phyloP scores from a whole-genome alignment of 1,140 invertebrate species.

The Magallana gigas region DNA sequence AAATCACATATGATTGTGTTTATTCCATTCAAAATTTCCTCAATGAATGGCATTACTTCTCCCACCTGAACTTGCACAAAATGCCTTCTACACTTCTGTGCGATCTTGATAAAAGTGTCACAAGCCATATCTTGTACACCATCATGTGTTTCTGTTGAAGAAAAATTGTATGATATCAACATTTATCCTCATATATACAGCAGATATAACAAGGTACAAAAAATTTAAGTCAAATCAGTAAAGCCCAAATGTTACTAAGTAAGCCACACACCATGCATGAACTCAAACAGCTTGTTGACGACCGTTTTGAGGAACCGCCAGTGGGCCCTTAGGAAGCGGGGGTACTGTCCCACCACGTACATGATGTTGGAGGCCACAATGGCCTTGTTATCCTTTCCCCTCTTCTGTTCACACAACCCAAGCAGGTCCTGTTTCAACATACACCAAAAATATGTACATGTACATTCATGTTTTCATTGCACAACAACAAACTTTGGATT shows the following conservation, averaged over 20 bases:
- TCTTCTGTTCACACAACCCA: slow-evolving; percentile 99
- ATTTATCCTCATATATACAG: not conserved
- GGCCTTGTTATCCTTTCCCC: slow-evolving; percentile 99
- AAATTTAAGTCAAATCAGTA: too few species aligned
- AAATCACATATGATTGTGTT: slow-evolving; percentile 99
- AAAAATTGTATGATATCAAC: not conserved
- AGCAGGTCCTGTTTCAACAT: slow-evolving; percentile 87
- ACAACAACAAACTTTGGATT: too few species aligned
- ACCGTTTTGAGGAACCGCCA: slow-evolving; percentile 99
- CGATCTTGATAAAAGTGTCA: slow-evolving; percentile 99
- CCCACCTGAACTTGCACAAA: slow-evolving; percentile 98
- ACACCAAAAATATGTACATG: not conserved
- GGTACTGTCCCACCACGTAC: slow-evolving; percentile 99
- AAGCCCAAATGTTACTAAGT: too few species aligned
- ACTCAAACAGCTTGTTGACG: slow-evolving; percentile 99
- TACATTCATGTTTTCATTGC: too few species aligned
- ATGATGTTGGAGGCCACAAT: slow-evolving; percentile 99
- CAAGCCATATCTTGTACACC: slow-evolving; percentile 99
- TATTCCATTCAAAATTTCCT: slow-evolving; percentile 98
- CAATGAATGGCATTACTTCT: slow-evolving; percentile 98
- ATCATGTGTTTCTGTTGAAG: slow-evolving; percentile 94
- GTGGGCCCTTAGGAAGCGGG: slow-evolving; percentile 98
- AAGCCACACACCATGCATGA: slow-evolving; percentile 93
- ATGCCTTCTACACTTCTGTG: slow-evolving; percentile 98
- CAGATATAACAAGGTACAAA: too few species aligned